Evolutionary conservation across 2,888 invertebrate species (phyloP), one percentile per base, ranked within the genome.

Genomic region (Aricia artaxerxes): DNA sequence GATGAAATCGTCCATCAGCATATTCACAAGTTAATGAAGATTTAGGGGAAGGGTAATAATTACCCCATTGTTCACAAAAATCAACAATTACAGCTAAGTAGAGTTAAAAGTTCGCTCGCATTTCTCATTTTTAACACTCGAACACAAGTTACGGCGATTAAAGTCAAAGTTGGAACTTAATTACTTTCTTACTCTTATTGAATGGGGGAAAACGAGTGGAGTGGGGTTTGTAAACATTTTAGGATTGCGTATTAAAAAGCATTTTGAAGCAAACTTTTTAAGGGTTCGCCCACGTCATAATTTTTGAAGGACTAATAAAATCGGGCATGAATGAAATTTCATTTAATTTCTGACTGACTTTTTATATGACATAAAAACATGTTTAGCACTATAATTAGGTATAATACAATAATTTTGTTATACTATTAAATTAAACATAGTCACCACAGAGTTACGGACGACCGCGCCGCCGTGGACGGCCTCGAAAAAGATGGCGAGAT

Each of bases 61-160:
- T 73, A 44, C n/a, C n/a, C 40, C 24, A 73, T 73, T 73, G 73
- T 73, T 44, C 44, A 44, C 40, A 40, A 73, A 73, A 73, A 73
- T 73, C 73, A 73, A 73, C 73, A 73, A 73, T 73, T 73, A 73
- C 73, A 40, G 40, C n/a, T 24, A n/a, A 73, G 38, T 73, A 44
- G 73, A 40, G 73, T 40, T 73, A 73, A 73, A 73, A 73, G 40
- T 73, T 73, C 7, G n/a, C n/a, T 16, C 16, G 35, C n/a, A 40
- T 73, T 44, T 73, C 73, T 44, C 73, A 69, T 73, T 73, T 73
- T 73, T 73, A 73, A 73, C 73, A 73, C 73, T 73, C 24, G 40
- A 73, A 73, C 73, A 73, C 44, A 44, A 73, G 73, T 44, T 73
- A 9, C 24, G 24, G 73, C n/a, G 7, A 44, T 73, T 73, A 24